Evolutionary conservation across 2,888 invertebrate species (phyloP).

Genomic region (Microctonus brassicae): DNA sequence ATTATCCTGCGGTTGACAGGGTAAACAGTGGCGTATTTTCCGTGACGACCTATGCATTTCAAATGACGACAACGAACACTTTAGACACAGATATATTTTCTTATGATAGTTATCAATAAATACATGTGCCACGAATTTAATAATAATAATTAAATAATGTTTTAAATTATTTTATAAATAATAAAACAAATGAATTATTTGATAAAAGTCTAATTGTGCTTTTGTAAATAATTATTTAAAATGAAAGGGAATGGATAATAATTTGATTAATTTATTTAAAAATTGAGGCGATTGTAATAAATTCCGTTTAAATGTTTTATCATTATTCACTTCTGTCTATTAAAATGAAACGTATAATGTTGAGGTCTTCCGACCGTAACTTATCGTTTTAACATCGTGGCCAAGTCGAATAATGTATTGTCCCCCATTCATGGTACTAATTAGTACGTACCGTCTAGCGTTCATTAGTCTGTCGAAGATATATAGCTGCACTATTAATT

Average conservation of each 20-base stretch:
- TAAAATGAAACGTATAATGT: not conserved
- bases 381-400: constrained; percentile 7
- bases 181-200: too few species aligned
- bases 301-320: not conserved
- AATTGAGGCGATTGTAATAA: too few species aligned
- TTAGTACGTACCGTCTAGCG: constrained; percentile 49
- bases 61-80: constrained; percentile 51
- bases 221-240: too few species aligned
- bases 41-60: constrained; percentile 65
- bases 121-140: not conserved
- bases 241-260: too few species aligned
- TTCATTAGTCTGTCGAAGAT: constrained; percentile 50
- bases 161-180: too few species aligned
- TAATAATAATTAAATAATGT: too few species aligned
- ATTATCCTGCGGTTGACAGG: constrained; percentile 64
- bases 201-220: too few species aligned
- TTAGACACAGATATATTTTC: not conserved
- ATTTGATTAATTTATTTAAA: too few species aligned
- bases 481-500: constrained; percentile 52
- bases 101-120: not conserved
- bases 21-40: constrained; percentile 58
- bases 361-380: constrained; percentile 10
- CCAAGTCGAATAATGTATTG: constrained; percentile 48
- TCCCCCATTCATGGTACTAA: constrained; percentile 47
- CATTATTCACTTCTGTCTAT: not conserved